phyloP scores from a whole-genome alignment of 2,888 invertebrate genomes.

The Nasonia oneida region DNA sequence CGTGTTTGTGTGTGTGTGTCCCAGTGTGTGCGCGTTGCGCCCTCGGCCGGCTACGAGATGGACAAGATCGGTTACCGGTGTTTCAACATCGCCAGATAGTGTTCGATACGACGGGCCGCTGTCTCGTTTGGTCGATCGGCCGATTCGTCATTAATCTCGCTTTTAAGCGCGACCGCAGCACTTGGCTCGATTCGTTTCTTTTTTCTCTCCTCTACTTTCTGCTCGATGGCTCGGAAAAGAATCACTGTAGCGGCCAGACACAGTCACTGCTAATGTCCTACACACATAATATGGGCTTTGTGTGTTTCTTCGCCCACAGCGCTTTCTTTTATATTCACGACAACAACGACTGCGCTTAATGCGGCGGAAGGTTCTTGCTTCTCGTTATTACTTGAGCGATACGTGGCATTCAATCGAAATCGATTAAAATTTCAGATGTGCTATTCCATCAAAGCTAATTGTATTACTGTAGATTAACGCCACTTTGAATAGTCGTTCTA shows the following conservation, averaged over 20 bases:
- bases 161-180: conserved; percentile 63
- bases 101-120: conserved; percentile 74
- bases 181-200: conserved; percentile 50
- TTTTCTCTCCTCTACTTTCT: conserved; percentile 29
- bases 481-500: not conserved
- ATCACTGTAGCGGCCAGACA: conserved; percentile 1
- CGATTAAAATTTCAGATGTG: too few relatives aligned
- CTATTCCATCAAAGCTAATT: too few relatives aligned
- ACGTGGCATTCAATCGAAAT: too few relatives aligned
- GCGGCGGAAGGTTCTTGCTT: not conserved
- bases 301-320: not conserved
- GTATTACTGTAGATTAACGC: too few relatives aligned
- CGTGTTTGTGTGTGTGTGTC: not conserved
- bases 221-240: conserved; percentile 16
- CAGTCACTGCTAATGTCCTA: conserved; percentile 11
- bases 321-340: not conserved
- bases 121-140: conserved; percentile 75
- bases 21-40: not conserved
- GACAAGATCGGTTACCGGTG: conserved; percentile 76
- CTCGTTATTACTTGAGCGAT: too few relatives aligned
- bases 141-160: conserved; percentile 70
- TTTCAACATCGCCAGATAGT: conserved; percentile 74
- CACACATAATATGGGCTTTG: not conserved
- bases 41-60: conserved; percentile 70
- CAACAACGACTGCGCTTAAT: not conserved